Conservation (phyloP, 2,888 invertebrate species). For the Euproctis similis region DNA sequence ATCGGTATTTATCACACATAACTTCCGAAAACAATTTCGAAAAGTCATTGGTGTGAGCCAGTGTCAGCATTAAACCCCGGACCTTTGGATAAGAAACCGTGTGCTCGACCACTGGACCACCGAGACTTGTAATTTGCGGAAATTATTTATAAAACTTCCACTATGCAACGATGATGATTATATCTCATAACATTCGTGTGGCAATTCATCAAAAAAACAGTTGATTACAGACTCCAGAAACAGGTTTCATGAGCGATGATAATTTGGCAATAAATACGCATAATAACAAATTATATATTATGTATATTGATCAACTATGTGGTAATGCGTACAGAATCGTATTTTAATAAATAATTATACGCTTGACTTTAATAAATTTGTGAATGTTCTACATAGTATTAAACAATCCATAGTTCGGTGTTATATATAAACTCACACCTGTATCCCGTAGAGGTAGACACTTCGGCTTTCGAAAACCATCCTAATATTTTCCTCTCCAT, state of each 20-base stretch:
- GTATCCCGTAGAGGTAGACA: too few relatives aligned
- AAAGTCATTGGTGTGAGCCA: too few relatives aligned
- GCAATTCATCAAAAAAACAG: slow-evolving; percentile 10
- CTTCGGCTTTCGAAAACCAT: too few relatives aligned
- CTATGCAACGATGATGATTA: not conserved
- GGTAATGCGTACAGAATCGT: slow-evolving; percentile 16
- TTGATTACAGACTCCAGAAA: slow-evolving; percentile 9
- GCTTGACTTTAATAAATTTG: slow-evolving; percentile 19
- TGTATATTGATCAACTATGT: slow-evolving; percentile 15
- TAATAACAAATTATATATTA: slow-evolving; percentile 11
- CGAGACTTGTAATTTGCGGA: not conserved
- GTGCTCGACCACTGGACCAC: too few relatives aligned
- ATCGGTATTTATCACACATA: too few relatives aligned
- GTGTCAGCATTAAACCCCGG: too few relatives aligned
- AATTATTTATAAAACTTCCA: not conserved
- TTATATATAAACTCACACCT: too few relatives aligned
- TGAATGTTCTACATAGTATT: too few relatives aligned
- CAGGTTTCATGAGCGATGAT: slow-evolving; percentile 4
- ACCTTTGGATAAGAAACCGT: too few relatives aligned
- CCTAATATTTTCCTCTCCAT: too few relatives aligned
- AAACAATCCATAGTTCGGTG: too few relatives aligned
- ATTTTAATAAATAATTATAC: slow-evolving; percentile 23
- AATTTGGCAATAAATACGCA: slow-evolving; percentile 14
- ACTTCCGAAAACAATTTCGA: too few relatives aligned
- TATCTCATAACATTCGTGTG: slow-evolving; percentile 4